Percentiles rank a stretch among this genome's conserved stretches.
phyloP scores from a whole-genome alignment of 2,797 vertebrate genomes.

The Pitangus sulphuratus region DNA sequence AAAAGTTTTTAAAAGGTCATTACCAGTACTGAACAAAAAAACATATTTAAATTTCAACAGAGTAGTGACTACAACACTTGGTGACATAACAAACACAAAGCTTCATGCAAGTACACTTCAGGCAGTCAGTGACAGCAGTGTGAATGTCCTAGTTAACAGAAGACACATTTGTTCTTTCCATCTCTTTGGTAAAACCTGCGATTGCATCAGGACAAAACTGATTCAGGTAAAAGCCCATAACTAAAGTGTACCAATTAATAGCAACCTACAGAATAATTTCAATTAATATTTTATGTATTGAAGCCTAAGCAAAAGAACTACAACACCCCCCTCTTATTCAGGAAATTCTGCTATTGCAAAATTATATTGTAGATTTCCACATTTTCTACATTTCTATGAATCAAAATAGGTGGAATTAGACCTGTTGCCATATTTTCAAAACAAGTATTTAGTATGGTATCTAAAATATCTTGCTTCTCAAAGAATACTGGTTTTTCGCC shows the following conservation, averaged over 20 bases:
- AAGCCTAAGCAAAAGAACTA: neutral
- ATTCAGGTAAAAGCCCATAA: neutral
- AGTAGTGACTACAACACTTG: neutral
- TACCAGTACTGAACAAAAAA: neutral
- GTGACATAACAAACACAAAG: neutral
- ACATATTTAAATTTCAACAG: neutral
- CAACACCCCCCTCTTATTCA: neutral
- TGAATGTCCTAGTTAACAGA: neutral
- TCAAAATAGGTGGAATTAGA: neutral
- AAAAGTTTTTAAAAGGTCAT: neutral
- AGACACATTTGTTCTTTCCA: neutral
- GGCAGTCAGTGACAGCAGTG: neutral
- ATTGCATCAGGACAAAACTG: neutral
- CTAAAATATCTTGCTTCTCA: neutral
- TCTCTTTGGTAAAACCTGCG: neutral
- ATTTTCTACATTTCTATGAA: neutral
- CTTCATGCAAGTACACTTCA: neutral
- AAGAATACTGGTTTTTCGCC: neutral
- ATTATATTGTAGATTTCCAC: neutral
- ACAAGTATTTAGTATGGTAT: neutral
- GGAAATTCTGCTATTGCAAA: neutral
- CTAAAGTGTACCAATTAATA: neutral
- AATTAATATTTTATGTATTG: neutral
- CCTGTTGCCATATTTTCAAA: rapidly evolving
- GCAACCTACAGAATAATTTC: neutral